Percentiles rank a stretch among this genome's conserved stretches.
These are phyloP conservation scores for Sinocyclocheilus rhinocerous DNA, from an alignment of 2,113 vertebrate genomes.

Conservation along the genomic window DNA sequence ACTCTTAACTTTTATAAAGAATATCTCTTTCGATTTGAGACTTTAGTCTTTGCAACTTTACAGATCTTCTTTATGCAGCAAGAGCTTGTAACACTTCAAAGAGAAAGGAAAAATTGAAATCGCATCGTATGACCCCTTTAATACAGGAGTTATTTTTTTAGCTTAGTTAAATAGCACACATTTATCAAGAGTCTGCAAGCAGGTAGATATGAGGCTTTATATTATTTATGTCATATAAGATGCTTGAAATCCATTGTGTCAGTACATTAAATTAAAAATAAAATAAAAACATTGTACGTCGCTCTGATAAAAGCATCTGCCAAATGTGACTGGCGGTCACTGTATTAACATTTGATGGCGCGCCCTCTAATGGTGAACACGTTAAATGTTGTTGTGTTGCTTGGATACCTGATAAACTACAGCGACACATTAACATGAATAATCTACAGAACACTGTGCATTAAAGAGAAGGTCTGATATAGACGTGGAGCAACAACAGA, in stretches of 20 bases:
- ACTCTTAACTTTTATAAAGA: no score
- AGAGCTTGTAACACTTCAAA: no score
- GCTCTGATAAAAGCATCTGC: background rate
- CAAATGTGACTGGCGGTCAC: background rate
- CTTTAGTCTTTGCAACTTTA: no score
- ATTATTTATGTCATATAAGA: background rate
- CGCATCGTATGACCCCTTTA: no score
- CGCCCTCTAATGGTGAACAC: constrained; percentile 27
- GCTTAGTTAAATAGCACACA: background rate
- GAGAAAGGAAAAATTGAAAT: no score
- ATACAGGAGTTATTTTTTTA: no score
- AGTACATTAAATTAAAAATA: background rate
- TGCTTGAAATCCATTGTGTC: background rate
- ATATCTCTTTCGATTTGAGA: no score
- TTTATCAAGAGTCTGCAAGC: background rate
- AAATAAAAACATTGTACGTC: background rate
- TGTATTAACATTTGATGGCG: background rate
- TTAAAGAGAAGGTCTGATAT: background rate
- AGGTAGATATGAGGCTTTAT: background rate
- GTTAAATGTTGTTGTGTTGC: constrained; percentile 54
- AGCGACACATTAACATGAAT: constrained; percentile 10
- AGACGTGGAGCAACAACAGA: background rate
- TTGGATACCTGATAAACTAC: constrained; percentile 44
- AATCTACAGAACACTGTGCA: background rate
- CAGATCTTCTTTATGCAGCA: no score